Evolutionary conservation across 2,797 vertebrate genomes (phyloP), one percentile per base, ranked within the genome.

Genomic region (Rhynchotus rufescens): DNA sequence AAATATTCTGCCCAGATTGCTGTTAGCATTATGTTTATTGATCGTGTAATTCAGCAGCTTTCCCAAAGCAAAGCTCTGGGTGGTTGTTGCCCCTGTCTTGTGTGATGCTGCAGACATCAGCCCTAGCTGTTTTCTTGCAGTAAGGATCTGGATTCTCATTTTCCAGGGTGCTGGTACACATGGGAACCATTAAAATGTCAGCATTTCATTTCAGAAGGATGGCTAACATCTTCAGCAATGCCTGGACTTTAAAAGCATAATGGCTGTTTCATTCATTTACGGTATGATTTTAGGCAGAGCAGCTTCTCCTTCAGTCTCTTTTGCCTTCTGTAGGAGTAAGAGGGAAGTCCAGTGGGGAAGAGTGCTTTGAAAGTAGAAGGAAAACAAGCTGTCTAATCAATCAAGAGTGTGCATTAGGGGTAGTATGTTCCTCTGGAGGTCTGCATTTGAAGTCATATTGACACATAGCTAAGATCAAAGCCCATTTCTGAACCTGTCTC

Each of bases 381-480:
- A 95, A 96, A 94, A 92, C 86, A 90, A 94, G 88, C 88, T 93
- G 79, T 90, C 86, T 87, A 67, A 94, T 96, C 94, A 94, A 89
- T 93, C 80, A 49, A 32, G 76, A 77, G 61, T 54, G 71, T 81
- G 57, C 94, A 81, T 94, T 90, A 93, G 88, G 69, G 80, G 54
- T 65, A 85, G 84, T 6, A 12, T 71, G 80, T 87, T 94, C 67
- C 92, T 96, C 94, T 85, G 44, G 88, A 96, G 91, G 73, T 78
- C 88, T 76, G 82, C 84, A 87, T 96, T 95, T 96, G 88, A 94
- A 94, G 94, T 93, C 91, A 34, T 95, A 92, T 93, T 88, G 94
- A 93, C 94, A 96, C 87, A 45, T 25, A 94, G 69, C 81, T 93
- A 68, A 90, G 90, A 96, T 95, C 91, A 96, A 96, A 96, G 93